Percentiles rank a stretch among this genome's conserved stretches.
phyloP scores from a whole-genome alignment of 2,888 invertebrate genomes.

The Bruchidius siliquastri region DNA sequence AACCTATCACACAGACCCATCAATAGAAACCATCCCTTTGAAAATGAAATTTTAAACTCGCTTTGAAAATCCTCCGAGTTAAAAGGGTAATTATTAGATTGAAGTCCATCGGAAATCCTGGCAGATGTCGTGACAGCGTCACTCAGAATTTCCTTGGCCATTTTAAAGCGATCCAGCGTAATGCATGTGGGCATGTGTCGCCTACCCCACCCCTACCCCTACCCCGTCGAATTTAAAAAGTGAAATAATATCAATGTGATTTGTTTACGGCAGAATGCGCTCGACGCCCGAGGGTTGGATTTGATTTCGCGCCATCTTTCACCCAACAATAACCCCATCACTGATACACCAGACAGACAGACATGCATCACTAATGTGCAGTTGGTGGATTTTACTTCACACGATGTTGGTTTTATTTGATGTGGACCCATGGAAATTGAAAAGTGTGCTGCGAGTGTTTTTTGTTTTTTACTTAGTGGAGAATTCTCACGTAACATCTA shows the following conservation, averaged over 20 bases:
- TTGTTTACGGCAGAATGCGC: conserved; percentile 45
- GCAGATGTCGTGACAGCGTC: conserved; percentile 45
- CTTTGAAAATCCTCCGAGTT: background rate
- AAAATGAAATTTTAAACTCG: background rate
- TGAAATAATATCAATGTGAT: conserved; percentile 48
- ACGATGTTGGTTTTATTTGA: background rate
- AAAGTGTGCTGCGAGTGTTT: background rate
- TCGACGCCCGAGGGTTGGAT: conserved; percentile 45
- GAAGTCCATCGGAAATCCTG: conserved; percentile 47
- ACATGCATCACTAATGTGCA: conserved; percentile 40
- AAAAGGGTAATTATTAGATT: conserved; percentile 42
- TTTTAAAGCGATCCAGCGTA: conserved; percentile 41
- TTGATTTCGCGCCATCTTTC: conserved; percentile 38
- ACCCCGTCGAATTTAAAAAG: conserved; percentile 40
- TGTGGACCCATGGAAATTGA: background rate
- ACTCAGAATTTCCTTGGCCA: conserved; percentile 39
- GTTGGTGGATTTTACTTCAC: conserved; percentile 17
- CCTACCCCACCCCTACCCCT: conserved; percentile 22
- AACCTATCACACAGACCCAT: background rate
- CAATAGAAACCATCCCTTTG: background rate
- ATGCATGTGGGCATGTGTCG: conserved; percentile 33
- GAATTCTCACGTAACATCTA: background rate
- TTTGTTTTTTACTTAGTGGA: background rate
- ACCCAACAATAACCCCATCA: conserved; percentile 42
- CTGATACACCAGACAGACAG: conserved; percentile 20